These are phyloP conservation scores for Pao palembangensis DNA, from an alignment of 2,113 vertebrate species.

Conservation along the genomic window DNA sequence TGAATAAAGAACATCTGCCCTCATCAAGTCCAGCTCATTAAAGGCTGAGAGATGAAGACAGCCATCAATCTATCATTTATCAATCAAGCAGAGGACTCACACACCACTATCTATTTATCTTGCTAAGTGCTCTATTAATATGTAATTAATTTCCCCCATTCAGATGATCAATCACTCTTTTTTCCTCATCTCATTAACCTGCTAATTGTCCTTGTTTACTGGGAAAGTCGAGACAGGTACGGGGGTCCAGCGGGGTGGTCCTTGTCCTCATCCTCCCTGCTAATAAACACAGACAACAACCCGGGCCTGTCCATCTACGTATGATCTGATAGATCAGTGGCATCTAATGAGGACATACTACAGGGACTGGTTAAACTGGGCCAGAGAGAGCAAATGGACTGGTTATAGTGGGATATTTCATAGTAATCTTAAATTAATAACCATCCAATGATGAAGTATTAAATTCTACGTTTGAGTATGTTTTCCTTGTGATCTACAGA, in stretches of 20 bases:
- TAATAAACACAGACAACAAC: background rate
- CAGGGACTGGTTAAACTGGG: no score
- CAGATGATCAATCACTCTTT: slow-evolving; percentile 76
- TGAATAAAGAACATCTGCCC: slow-evolving; percentile 20
- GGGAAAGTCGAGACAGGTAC: slow-evolving; percentile 63
- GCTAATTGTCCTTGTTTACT: slow-evolving; percentile 80
- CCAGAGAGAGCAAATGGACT: no score
- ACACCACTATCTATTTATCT: slow-evolving; percentile 76
- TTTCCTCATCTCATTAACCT: slow-evolving; percentile 73
- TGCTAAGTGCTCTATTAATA: slow-evolving; percentile 78
- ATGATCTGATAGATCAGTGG: no score
- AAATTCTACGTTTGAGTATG: no score
- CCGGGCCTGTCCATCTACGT: no score
- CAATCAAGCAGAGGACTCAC: slow-evolving; percentile 70
- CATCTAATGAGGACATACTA: no score
- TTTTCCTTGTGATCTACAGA: no score
- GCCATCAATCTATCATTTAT: slow-evolving; percentile 72
- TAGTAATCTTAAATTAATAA: no score
- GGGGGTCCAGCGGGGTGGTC: slow-evolving; percentile 41
- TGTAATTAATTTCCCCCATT: slow-evolving; percentile 73
- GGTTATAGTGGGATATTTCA: no score
- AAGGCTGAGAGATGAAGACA: slow-evolving; percentile 56
- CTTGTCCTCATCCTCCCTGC: slow-evolving; percentile 7
- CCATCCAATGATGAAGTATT: no score
- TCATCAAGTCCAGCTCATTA: slow-evolving; percentile 57